Evolutionary conservation across 1,140 invertebrate genomes (phyloP).

Genomic region (Sinonovacula constricta): DNA sequence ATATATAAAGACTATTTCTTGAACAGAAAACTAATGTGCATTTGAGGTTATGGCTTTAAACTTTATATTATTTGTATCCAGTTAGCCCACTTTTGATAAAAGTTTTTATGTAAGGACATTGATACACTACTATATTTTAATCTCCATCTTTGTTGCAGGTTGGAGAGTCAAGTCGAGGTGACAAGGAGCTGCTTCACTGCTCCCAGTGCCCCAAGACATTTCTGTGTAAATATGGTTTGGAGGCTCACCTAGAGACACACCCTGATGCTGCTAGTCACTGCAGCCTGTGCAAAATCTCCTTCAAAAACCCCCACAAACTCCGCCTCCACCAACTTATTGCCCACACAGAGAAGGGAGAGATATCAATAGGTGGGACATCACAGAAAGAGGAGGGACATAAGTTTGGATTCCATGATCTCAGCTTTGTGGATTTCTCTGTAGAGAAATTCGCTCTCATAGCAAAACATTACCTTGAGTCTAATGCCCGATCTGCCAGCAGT

Average conservation of each 20-base stretch:
- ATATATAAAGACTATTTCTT: no score
- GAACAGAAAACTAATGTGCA: no score
- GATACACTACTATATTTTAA: no score
- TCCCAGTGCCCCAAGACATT: slow-evolving; percentile 83
- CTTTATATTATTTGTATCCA: no score
- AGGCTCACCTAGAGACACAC: slow-evolving; percentile 86
- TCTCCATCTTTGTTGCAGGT: no score
- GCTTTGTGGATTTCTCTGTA: slow-evolving; percentile 88
- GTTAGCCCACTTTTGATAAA: no score
- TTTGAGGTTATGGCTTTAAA: no score
- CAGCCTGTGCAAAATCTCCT: slow-evolving; percentile 84
- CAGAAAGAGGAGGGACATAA: slow-evolving; percentile 46
- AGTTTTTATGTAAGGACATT: slow-evolving; percentile 31
- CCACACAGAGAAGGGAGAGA: slow-evolving; percentile 76
- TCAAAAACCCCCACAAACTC: slow-evolving; percentile 85
- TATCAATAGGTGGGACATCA: slow-evolving; percentile 63
- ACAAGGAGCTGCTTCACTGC: slow-evolving; percentile 67
- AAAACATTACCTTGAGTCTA: slow-evolving; percentile 85
- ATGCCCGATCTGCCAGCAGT: slow-evolving; percentile 83
- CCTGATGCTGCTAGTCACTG: slow-evolving; percentile 85
- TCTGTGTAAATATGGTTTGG: slow-evolving; percentile 81
- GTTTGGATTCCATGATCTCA: slow-evolving; percentile 86
- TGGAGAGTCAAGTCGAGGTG: no score
- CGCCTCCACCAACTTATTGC: slow-evolving; percentile 83
- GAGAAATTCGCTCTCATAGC: slow-evolving; percentile 89